Evolutionary conservation across 2,888 invertebrate species (phyloP), one percentile per base, ranked within the genome.

Genomic region (Troides oblongomaculatus): DNA sequence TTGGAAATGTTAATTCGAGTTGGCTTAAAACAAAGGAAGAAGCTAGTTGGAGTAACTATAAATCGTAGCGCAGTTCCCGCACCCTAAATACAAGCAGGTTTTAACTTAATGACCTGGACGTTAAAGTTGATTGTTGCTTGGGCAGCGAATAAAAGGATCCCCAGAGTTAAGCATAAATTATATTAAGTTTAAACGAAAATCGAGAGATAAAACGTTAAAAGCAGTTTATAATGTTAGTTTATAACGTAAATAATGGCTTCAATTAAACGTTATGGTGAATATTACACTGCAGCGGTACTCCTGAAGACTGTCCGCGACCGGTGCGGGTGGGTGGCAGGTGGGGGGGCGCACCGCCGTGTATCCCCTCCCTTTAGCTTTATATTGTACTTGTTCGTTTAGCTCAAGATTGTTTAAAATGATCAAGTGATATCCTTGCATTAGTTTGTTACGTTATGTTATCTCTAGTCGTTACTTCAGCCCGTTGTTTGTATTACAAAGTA

Each of bases 1-100:
- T 68, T 68, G 59, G 53, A 50, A 68, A 59, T 68, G 63, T 85
- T 81, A 80, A 84, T 84, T 84, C 79, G 84, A 84, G 86, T 83
- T 81, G 81, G 76, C 79, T 80, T 77, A 81, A 85, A 82, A 82
- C 83, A 84, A 85, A 86, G 82, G 80, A 77, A 78, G 71, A 71
- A 68, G 18, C 83, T 82, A 85, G 85, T 84, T 82, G 76, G 80
- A 77, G 79, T 76, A 81, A 82, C 82, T 85, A 81, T 83, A 83
- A 85, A 85, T 86, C 84, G 82, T 79, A 79, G 79, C 80, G 70
- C 59, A 60, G 67, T 66, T 68, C 25, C 63, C 75, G 56, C 18
- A 18, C 39, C n/a, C 10, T 0, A n/a, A 57, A 46, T 30, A 21
- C 25, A 62, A 14, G 64, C 60, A 72, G 68, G 61, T 71, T 72